Evolutionary conservation across 2,797 vertebrate genomes (phyloP).

Genomic region (Pangasius mekongensis): DNA sequence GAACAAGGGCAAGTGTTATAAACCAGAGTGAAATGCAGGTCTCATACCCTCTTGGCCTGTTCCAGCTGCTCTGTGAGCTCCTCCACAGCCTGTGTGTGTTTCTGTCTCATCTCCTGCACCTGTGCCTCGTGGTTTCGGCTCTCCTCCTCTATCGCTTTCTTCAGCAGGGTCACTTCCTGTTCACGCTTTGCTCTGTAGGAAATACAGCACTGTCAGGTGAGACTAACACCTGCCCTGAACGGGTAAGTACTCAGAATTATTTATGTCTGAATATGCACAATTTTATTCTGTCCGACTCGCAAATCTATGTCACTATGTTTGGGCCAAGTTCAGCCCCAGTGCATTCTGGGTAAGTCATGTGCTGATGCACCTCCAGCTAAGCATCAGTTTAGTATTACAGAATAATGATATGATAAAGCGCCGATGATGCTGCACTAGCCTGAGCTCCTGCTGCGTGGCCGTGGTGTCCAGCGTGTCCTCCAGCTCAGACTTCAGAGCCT

Average conservation of each 20-base stretch:
- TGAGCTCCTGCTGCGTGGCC: slow-evolving; percentile 93
- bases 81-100: slow-evolving; percentile 88
- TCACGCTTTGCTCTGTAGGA: slow-evolving; percentile 86
- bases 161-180: slow-evolving; percentile 90
- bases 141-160: slow-evolving; percentile 91
- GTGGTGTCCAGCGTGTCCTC: slow-evolving; percentile 96
- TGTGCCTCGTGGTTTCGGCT: slow-evolving; percentile 86
- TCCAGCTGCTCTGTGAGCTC: slow-evolving; percentile 92
- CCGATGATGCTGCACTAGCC: slow-evolving; percentile 48
- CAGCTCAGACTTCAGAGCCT: slow-evolving; percentile 90
- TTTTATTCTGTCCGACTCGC: background rate
- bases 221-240: background rate
- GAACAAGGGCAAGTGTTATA: background rate
- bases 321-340: background rate
- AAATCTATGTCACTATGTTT: background rate
- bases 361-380: background rate
- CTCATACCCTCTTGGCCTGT: slow-evolving; percentile 86
- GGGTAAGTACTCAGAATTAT: background rate
- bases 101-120: slow-evolving; percentile 93
- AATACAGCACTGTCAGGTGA: background rate
- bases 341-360: background rate
- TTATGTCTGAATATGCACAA: background rate
- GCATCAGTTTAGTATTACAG: background rate
- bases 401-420: background rate
- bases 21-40: background rate